Evolutionary conservation across 2,797 vertebrate species (phyloP).

Genomic region (Gallinago nigripennis): DNA sequence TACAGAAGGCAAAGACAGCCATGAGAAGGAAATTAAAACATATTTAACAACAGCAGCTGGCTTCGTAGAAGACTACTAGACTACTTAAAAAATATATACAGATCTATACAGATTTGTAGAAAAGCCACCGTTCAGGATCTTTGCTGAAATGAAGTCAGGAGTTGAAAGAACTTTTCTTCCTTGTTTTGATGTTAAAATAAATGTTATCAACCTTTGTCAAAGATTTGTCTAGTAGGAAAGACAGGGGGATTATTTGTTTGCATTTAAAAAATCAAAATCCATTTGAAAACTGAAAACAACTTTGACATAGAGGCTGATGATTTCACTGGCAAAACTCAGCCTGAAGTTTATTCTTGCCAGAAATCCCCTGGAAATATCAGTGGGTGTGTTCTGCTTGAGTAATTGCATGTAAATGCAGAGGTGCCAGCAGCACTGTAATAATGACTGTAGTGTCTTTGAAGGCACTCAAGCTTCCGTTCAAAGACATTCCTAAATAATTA

Average conservation of each 20-base stretch:
- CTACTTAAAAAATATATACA: not conserved
- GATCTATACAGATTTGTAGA: not conserved
- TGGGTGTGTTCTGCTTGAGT: slow-evolving; percentile 1
- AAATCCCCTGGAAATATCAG: not conserved
- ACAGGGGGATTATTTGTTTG: not conserved
- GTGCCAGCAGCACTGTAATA: slow-evolving; percentile 8
- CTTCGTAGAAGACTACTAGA: not conserved
- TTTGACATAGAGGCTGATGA: not conserved
- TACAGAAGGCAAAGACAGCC: not conserved
- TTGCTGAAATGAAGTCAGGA: not conserved
- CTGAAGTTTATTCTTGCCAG: not conserved
- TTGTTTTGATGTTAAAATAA: not conserved
- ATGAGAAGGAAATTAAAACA: not conserved
- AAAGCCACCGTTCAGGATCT: not conserved
- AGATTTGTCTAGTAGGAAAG: not conserved
- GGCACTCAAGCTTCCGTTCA: slow-evolving; percentile 8
- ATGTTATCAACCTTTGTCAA: not conserved
- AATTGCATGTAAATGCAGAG: slow-evolving; percentile 19
- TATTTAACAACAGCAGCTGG: not conserved
- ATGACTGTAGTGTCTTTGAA: slow-evolving; percentile 39
- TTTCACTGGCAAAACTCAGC: not conserved
- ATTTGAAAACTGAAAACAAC: not conserved
- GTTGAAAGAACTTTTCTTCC: not conserved
- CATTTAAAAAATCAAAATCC: not conserved
- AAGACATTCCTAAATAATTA: slow-evolving; percentile 29